These are phyloP conservation scores for Emydoidea blandingii DNA, from an alignment of 2,797 vertebrate species.

Conservation along the genomic window DNA sequence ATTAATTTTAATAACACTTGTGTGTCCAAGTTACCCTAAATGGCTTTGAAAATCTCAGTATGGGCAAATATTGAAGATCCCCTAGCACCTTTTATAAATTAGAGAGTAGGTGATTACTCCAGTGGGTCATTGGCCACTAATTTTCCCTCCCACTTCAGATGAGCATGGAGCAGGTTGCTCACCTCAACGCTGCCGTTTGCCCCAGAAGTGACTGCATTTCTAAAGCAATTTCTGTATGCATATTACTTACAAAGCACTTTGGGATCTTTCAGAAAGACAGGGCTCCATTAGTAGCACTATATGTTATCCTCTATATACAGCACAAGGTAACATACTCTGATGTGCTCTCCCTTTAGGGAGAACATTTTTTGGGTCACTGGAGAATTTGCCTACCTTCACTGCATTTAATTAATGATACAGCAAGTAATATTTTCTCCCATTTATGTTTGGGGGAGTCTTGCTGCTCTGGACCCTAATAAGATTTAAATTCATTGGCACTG, in stretches of 20 bases:
- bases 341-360: neutral
- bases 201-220: neutral
- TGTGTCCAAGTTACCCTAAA: neutral
- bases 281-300: neutral
- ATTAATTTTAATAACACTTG: neutral
- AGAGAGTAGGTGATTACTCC: no score
- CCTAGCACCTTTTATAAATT: neutral
- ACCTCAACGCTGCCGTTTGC: neutral
- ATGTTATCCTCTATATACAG: rapidly evolving
- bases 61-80: neutral
- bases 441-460: neutral
- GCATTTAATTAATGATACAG: rapidly evolving
- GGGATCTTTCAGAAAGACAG: neutral
- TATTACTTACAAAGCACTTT: neutral
- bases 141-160: neutral
- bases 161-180: neutral
- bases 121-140: no score
- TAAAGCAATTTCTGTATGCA: neutral
- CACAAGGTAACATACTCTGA: neutral
- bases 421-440: neutral
- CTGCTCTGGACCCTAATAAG: rapidly evolving
- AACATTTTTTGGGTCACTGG: neutral
- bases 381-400: neutral
- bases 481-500: neutral
- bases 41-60: no score